A percentile compares a stretch with the other conserved stretches of the same genome.
Conservation (phyloP, 2,888 invertebrate genomes). For the Myathropa florea region DNA sequence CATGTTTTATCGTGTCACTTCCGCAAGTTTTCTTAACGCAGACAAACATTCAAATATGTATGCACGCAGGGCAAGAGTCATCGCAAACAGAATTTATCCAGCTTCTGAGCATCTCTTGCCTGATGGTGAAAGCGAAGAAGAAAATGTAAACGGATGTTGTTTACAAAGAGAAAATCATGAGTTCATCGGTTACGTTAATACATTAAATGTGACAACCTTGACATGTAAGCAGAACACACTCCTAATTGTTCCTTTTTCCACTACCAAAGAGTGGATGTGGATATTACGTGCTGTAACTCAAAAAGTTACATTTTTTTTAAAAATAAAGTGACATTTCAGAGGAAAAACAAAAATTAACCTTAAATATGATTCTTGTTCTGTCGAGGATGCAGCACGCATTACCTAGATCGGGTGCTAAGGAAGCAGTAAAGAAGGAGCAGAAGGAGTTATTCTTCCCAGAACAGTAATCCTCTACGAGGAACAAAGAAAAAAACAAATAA, state of each 20-base stretch:
- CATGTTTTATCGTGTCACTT: background rate
- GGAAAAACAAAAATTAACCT: background rate
- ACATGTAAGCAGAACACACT: background rate
- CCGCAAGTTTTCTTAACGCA: background rate
- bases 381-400: no score
- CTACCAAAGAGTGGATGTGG: no score
- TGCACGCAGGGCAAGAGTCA: background rate
- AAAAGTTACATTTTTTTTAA: no score
- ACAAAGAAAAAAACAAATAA: background rate
- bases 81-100: background rate
- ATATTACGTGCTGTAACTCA: no score
- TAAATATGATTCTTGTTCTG: no score
- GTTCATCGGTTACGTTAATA: background rate
- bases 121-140: background rate
- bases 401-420: no score
- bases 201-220: background rate
- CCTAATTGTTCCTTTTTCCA: no score
- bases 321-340: background rate
- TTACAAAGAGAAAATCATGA: background rate
- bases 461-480: no score
- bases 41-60: background rate
- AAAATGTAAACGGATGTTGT: background rate
- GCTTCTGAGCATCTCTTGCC: background rate
- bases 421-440: no score
- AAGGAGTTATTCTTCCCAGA: background rate